These are phyloP conservation scores for Cacatua alba DNA, from an alignment of 2,113 vertebrate species.

Conservation along the genomic window DNA sequence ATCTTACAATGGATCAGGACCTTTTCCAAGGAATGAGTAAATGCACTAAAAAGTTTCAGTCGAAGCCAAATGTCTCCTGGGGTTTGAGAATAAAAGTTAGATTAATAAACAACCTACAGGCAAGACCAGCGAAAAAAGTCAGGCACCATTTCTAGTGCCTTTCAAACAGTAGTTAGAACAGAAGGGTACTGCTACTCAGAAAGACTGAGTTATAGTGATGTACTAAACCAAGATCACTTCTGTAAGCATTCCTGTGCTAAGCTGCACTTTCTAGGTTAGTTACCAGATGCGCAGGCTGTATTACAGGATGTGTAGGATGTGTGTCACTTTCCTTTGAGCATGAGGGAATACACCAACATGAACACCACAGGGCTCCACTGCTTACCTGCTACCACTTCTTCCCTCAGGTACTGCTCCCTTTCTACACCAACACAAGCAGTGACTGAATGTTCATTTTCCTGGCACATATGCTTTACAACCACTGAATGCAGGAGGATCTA, in stretches of 20 bases:
- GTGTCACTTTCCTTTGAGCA: fast-evolving
- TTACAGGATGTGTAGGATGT: no score
- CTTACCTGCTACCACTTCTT: neutral
- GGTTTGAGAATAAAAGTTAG: neutral
- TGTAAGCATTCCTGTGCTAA: neutral
- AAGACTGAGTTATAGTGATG: neutral
- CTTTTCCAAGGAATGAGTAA: neutral
- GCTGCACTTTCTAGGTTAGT: neutral
- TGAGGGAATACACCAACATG: neutral
- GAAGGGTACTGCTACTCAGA: neutral
- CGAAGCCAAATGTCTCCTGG: neutral
- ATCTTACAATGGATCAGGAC: neutral
- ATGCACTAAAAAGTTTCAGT: neutral
- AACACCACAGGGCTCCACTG: neutral
- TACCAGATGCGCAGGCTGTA: fast-evolving
- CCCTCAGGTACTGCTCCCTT: neutral
- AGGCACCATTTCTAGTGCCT: neutral
- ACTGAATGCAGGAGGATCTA: neutral
- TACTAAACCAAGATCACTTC: neutral
- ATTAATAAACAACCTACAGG: neutral
- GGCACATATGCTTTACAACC: neutral
- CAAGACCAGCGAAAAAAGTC: neutral
- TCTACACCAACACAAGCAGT: neutral
- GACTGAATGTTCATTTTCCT: neutral
- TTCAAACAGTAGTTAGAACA: neutral